Percentiles rank a stretch among this genome's conserved stretches.
These are phyloP conservation scores for Cephus pygmeus DNA, from an alignment of 2,888 invertebrate species.

Conservation along the genomic window DNA sequence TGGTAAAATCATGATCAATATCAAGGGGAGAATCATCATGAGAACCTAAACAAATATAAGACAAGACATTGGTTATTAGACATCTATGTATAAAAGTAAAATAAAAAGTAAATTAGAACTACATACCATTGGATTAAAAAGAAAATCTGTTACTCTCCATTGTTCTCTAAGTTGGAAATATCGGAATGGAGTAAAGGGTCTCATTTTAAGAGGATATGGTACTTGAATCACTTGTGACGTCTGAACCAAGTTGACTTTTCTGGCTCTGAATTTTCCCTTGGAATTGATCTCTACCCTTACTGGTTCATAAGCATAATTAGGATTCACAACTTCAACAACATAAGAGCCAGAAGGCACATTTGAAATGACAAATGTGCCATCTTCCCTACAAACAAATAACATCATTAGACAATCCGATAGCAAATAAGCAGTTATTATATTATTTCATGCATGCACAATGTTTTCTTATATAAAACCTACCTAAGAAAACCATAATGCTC, in stretches of 20 bases:
- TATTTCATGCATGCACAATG: neutral
- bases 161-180: conserved; percentile 96
- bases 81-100: conserved; percentile 6
- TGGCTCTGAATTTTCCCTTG: conserved; percentile 95
- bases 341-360: conserved; percentile 94
- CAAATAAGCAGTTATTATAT: neutral
- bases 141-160: conserved; percentile 95
- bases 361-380: conserved; percentile 90
- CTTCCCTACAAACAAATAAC: conserved; percentile 72
- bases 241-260: conserved; percentile 94
- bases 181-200: conserved; percentile 81
- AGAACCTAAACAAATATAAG: conserved; percentile 72
- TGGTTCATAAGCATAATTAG: conserved; percentile 93
- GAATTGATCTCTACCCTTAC: conserved; percentile 96
- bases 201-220: conserved; percentile 92
- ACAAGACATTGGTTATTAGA: conserved; percentile 8
- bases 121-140: conserved; percentile 90
- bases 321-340: conserved; percentile 90
- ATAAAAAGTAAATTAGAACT: neutral
- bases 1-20: conserved; percentile 91
- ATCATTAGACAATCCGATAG: neutral
- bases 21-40: conserved; percentile 94
- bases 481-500: conserved; percentile 86
- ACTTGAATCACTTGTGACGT: conserved; percentile 90
- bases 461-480: conserved; percentile 53